A percentile compares a stretch with the other conserved stretches of the same genome.
These are phyloP conservation scores for Platichthys flesus DNA, from an alignment of 2,113 vertebrate species.

Conservation along the genomic window DNA sequence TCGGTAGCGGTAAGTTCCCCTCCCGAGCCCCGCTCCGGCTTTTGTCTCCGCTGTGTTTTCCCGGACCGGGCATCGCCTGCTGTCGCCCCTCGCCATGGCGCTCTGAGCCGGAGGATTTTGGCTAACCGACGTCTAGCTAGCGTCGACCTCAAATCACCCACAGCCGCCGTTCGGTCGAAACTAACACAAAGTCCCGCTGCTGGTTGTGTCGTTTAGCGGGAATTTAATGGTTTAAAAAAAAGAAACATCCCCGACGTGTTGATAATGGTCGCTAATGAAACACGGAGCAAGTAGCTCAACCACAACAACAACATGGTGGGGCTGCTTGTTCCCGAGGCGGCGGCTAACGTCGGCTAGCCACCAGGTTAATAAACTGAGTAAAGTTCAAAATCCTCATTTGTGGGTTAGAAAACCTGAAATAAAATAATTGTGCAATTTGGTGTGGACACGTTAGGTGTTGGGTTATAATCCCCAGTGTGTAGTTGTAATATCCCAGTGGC, in stretches of 20 bases:
- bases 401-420: accelerated
- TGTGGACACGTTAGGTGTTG: not conserved
- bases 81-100: conserved; percentile 83
- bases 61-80: conserved; percentile 74
- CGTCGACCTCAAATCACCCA: conserved; percentile 45
- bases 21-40: conserved; percentile 58
- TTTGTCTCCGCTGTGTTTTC: conserved; percentile 72
- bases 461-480: not conserved
- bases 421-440: accelerated
- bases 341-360: conserved; percentile 55
- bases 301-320: conserved; percentile 72
- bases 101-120: conserved; percentile 60
- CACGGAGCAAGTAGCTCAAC: conserved; percentile 48
- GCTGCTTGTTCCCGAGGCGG: conserved; percentile 43
- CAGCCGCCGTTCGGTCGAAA: not conserved
- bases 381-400: not conserved
- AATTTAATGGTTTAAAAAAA: not conserved
- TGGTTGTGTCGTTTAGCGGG: not conserved
- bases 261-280: not conserved
- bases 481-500: conserved; percentile 8
- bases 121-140: conserved; percentile 58
- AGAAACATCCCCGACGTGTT: too few species aligned
- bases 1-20: conserved; percentile 78
- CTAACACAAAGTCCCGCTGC: not conserved
- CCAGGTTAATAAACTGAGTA: not conserved